Evolutionary conservation across 2,113 vertebrate genomes (phyloP).

Genomic region (Stictonetta naevosa): DNA sequence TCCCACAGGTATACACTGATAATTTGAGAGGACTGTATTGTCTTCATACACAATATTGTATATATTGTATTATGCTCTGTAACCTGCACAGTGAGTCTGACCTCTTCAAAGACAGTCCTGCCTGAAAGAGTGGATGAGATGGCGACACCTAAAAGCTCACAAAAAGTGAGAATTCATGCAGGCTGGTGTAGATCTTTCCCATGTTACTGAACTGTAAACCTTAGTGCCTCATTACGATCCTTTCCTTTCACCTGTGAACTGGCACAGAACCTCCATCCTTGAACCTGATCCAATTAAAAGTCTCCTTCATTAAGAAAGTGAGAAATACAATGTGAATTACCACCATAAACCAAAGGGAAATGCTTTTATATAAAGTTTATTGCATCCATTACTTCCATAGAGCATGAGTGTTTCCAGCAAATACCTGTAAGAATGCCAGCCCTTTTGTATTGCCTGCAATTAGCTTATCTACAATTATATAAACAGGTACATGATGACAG

Average conservation of each 20-base stretch:
- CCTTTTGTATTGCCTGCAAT: constrained; percentile 70
- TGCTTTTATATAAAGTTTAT: constrained; percentile 21
- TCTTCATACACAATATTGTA: too few species aligned
- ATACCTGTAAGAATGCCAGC: constrained; percentile 53
- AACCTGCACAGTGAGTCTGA: background rate
- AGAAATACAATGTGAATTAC: background rate
- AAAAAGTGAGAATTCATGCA: background rate
- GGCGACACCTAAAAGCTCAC: background rate
- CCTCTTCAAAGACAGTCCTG: background rate
- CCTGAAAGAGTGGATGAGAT: background rate
- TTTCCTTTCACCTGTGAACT: background rate
- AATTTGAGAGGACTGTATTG: background rate
- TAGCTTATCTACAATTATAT: constrained; percentile 75
- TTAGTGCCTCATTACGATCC: background rate
- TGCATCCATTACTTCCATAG: constrained; percentile 15
- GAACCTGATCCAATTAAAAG: background rate
- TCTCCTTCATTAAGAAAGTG: background rate
- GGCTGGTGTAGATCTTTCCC: background rate
- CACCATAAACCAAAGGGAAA: background rate
- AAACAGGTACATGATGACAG: constrained; percentile 64
- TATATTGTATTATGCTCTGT: background rate
- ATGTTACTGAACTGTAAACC: background rate
- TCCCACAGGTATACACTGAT: background rate
- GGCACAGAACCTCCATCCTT: background rate
- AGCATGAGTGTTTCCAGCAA: background rate